These are phyloP conservation scores for Triops longicaudatus DNA, from an alignment of 1,140 invertebrate species.

Conservation along the genomic window DNA sequence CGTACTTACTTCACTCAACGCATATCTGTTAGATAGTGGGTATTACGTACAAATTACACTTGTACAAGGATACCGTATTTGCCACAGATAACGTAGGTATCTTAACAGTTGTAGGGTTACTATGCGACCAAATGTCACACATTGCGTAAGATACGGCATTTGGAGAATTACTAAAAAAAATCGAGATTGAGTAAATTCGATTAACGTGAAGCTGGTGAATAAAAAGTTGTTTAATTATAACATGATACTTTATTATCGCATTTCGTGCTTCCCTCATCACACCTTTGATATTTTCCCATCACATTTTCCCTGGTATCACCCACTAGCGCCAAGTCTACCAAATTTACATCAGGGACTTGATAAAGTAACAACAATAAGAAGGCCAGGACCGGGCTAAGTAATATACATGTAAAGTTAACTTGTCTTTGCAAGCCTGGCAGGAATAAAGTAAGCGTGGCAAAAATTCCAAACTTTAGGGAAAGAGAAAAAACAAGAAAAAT, in stretches of 20 bases:
- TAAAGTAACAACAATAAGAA: background rate
- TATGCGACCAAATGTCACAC: no score
- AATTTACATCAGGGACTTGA: background rate
- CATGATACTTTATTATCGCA: background rate
- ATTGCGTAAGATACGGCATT: no score
- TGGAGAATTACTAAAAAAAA: no score
- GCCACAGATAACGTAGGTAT: no score
- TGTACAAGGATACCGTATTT: no score
- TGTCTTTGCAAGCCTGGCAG: slow-evolving; percentile 2
- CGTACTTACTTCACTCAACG: no score
- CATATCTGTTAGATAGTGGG: no score
- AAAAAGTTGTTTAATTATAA: background rate
- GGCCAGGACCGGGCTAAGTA: slow-evolving; percentile 11
- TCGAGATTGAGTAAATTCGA: no score
- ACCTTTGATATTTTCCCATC: background rate
- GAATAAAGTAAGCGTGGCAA: slow-evolving; percentile 12
- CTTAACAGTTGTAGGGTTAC: no score
- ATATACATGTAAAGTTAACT: background rate
- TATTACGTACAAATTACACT: no score
- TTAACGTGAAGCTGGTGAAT: background rate
- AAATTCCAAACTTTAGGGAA: background rate
- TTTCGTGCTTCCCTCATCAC: background rate
- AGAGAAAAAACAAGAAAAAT: background rate
- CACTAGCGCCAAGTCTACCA: background rate
- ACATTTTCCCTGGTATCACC: no score